Conservation (phyloP, 2,113 vertebrate genomes). For the Planiliza haematocheilus region DNA sequence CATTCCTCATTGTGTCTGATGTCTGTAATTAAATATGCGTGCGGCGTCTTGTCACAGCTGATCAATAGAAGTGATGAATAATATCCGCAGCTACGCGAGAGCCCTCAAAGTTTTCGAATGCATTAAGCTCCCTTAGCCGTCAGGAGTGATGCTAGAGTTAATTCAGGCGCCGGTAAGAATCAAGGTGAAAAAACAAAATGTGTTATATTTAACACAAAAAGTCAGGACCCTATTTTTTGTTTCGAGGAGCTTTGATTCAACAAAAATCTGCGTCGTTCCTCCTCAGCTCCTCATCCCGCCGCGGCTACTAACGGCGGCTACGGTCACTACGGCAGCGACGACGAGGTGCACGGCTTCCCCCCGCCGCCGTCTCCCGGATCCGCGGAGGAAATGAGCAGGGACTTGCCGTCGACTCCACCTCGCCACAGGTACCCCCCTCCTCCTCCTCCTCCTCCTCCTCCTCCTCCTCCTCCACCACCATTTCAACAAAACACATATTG, state of each 20-base stretch:
- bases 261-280: neutral
- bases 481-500: conserved; percentile 2
- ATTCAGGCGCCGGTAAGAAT: neutral
- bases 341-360: conserved; percentile 59
- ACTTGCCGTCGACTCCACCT: conserved; percentile 5
- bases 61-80: neutral
- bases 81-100: neutral
- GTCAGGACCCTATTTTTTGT: neutral
- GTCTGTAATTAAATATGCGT: conserved; percentile 1
- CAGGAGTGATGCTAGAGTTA: neutral
- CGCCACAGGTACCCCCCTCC: conserved; percentile 52
- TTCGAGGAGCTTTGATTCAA: conserved; percentile 13
- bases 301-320: conserved; percentile 33
- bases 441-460: no score
- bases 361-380: conserved; percentile 56
- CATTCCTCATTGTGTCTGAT: neutral
- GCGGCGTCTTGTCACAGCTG: neutral
- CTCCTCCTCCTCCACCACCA: no score
- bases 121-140: neutral
- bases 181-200: neutral
- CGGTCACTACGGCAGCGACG: conserved; percentile 48
- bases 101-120: neutral
- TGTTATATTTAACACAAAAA: neutral
- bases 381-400: conserved; percentile 63
- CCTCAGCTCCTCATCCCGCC: conserved; percentile 28